Percentiles rank a stretch among this genome's conserved stretches.
Conservation (phyloP, 2,797 vertebrate genomes). For the Enteromius viviparus region DNA sequence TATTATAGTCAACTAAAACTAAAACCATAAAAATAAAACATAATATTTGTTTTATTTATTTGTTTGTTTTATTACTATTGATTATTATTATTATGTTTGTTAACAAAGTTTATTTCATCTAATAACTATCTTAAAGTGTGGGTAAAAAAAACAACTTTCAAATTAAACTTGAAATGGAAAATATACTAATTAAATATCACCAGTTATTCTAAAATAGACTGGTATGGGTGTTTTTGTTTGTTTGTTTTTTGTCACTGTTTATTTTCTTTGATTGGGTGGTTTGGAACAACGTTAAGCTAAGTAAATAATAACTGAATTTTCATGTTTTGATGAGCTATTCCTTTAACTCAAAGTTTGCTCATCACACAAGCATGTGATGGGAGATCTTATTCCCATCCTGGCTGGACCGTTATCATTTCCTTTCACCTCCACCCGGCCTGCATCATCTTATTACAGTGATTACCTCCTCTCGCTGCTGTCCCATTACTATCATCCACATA, state of each 20-base stretch:
- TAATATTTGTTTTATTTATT: no score
- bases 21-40: no score
- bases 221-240: not conserved
- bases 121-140: not conserved
- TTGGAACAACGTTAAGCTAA: not conserved
- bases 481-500: slow-evolving; percentile 43
- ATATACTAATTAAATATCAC: not conserved
- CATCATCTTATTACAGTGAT: slow-evolving; percentile 54
- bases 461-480: slow-evolving; percentile 33
- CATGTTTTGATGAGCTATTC: not conserved
- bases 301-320: not conserved
- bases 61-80: no score
- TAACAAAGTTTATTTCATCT: not conserved
- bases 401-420: slow-evolving; percentile 18
- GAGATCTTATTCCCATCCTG: not conserved
- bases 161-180: no score
- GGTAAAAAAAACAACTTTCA: not conserved
- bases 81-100: no score
- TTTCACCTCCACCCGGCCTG: slow-evolving; percentile 48
- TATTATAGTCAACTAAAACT: not conserved
- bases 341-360: slow-evolving; percentile 7
- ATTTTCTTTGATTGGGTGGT: not conserved
- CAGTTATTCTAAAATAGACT: not conserved
- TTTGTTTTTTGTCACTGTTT: not conserved
- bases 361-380: slow-evolving; percentile 10